Percentiles rank a stretch among this genome's conserved stretches.
phyloP scores from a whole-genome alignment of 2,113 vertebrate genomes.

The Limnothrissa miodon region DNA sequence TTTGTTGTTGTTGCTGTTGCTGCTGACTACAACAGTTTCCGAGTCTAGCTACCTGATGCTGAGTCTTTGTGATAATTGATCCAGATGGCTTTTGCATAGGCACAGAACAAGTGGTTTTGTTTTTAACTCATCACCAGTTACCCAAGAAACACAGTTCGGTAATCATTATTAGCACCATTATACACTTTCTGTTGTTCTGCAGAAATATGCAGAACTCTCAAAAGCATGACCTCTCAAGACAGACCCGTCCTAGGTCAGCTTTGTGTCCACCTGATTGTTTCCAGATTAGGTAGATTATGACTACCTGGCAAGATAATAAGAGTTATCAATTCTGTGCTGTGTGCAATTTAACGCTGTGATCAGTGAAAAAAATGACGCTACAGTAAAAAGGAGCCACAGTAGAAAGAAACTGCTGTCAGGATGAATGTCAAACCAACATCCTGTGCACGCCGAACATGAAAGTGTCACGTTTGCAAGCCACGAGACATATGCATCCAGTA shows the following conservation, averaged over 20 bases:
- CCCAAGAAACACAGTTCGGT: not conserved
- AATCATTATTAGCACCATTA: too few relatives aligned
- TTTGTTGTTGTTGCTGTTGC: not conserved
- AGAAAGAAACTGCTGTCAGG: not conserved
- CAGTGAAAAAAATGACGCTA: not conserved
- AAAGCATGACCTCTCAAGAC: not conserved
- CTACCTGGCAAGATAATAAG: not conserved
- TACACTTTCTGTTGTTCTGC: not conserved
- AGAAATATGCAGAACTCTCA: not conserved
- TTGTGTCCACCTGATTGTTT: not conserved
- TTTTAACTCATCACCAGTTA: not conserved
- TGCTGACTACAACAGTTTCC: not conserved
- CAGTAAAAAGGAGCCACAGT: not conserved
- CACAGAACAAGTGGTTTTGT: not conserved
- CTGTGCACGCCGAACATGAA: not conserved
- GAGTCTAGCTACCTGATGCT: not conserved
- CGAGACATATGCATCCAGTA: not conserved
- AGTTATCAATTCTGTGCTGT: not conserved
- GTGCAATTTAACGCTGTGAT: not conserved
- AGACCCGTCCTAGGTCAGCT: not conserved
- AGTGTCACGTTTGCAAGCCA: not conserved
- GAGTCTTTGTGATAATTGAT: not conserved
- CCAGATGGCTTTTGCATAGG: not conserved
- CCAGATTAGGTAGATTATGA: not conserved
- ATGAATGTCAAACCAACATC: not conserved